These are phyloP conservation scores for Lasioglossum malachurum DNA, from an alignment of 2,888 invertebrate species.

Conservation along the genomic window DNA sequence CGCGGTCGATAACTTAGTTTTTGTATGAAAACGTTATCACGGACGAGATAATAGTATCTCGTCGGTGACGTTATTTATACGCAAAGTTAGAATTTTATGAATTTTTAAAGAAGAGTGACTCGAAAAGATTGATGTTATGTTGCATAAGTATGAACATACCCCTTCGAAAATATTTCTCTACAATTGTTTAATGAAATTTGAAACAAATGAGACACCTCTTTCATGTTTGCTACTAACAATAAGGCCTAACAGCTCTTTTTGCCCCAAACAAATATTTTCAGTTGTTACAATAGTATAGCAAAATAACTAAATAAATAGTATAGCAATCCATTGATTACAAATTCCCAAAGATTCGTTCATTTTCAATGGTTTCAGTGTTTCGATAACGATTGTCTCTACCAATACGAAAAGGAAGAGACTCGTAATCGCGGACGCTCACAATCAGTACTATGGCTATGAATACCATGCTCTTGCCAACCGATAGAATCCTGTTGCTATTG, in stretches of 20 bases:
- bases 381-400: too few species aligned
- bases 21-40: background rate
- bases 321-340: background rate
- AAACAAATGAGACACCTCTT: background rate
- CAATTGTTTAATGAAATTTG: background rate
- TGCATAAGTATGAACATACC: background rate
- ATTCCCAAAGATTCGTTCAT: background rate
- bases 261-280: background rate
- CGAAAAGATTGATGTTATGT: background rate
- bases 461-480: constrained; percentile 39
- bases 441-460: background rate
- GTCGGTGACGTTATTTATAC: background rate
- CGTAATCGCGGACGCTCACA: background rate
- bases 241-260: background rate
- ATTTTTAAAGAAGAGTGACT: background rate
- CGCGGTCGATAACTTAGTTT: background rate
- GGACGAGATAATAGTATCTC: too few species aligned
- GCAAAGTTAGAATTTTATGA: background rate
- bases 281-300: background rate
- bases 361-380: background rate
- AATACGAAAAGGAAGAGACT: constrained; percentile 5
- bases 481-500: constrained; percentile 81
- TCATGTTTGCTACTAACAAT: background rate
- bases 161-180: background rate
- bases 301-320: background rate